These are phyloP conservation scores for Cherax destructor DNA, from an alignment of 1,140 invertebrate genomes.

Conservation along the genomic window DNA sequence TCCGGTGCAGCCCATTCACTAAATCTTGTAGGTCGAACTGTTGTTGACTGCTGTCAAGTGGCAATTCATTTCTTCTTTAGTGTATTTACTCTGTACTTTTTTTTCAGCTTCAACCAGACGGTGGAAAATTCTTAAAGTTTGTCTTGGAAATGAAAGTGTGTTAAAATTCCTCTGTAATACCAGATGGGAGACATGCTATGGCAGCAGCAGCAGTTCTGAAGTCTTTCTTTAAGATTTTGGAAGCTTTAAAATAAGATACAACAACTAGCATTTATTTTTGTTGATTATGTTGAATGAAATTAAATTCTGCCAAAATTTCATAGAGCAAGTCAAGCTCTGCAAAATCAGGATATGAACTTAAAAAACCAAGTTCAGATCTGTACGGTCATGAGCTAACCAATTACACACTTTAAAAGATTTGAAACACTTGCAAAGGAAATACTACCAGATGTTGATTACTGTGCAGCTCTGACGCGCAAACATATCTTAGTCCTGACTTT, in stretches of 20 bases:
- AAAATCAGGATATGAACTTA: background rate
- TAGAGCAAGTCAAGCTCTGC: background rate
- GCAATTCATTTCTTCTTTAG: no score
- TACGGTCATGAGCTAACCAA: background rate
- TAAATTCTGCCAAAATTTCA: conserved; percentile 68
- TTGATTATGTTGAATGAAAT: conserved; percentile 56
- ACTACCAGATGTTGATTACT: no score
- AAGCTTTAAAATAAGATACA: conserved; percentile 38
- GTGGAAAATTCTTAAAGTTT: no score
- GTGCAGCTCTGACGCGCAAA: no score
- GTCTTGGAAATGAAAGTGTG: background rate
- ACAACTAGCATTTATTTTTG: conserved; percentile 70
- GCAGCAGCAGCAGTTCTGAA: no score
- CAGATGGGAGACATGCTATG: background rate
- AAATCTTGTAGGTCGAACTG: conserved; percentile 21
- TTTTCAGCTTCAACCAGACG: no score
- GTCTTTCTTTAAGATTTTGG: no score
- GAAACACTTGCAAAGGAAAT: no score
- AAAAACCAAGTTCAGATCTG: conserved; percentile 56
- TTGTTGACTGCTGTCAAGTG: background rate
- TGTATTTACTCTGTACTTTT: background rate
- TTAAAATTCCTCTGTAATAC: conserved; percentile 14
- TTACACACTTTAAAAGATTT: background rate
- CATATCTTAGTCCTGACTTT: no score
- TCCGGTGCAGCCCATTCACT: background rate